Conservation (phyloP, 2,888 invertebrate species). For the Lamellibrachia satsuma region DNA sequence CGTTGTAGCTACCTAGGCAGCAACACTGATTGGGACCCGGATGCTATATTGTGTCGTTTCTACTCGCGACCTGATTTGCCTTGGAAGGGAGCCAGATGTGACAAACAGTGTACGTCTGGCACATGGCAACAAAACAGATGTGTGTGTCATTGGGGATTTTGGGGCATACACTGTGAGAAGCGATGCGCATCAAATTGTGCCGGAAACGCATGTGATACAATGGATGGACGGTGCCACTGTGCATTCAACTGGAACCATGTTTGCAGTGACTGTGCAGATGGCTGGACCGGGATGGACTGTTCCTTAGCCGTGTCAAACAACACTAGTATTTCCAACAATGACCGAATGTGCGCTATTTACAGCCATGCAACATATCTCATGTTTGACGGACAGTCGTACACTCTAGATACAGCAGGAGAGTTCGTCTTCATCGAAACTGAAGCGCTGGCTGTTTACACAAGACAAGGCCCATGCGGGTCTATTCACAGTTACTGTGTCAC, state of each 20-base stretch:
- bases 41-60: not conserved
- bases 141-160: slow-evolving; percentile 45
- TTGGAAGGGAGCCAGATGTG: not conserved
- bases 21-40: not conserved
- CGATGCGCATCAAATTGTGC: slow-evolving; percentile 46
- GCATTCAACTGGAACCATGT: slow-evolving; percentile 36
- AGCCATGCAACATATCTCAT: slow-evolving; percentile 45
- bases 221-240: slow-evolving; percentile 46
- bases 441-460: slow-evolving; percentile 34
- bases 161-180: slow-evolving; percentile 42
- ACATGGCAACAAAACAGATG: slow-evolving; percentile 33
- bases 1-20: not conserved
- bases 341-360: slow-evolving; percentile 38
- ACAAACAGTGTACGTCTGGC: not conserved
- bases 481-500: not conserved
- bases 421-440: not conserved
- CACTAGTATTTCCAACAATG: slow-evolving; percentile 17
- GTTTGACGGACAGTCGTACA: slow-evolving; percentile 41
- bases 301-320: slow-evolving; percentile 36
- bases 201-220: slow-evolving; percentile 40
- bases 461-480: slow-evolving; percentile 44
- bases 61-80: not conserved
- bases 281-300: slow-evolving; percentile 50
- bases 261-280: slow-evolving; percentile 43
- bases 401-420: slow-evolving; percentile 14